These are phyloP conservation scores for Oceanodroma leucorhoa DNA, from an alignment of 2,797 vertebrate genomes.

Conservation along the genomic window DNA sequence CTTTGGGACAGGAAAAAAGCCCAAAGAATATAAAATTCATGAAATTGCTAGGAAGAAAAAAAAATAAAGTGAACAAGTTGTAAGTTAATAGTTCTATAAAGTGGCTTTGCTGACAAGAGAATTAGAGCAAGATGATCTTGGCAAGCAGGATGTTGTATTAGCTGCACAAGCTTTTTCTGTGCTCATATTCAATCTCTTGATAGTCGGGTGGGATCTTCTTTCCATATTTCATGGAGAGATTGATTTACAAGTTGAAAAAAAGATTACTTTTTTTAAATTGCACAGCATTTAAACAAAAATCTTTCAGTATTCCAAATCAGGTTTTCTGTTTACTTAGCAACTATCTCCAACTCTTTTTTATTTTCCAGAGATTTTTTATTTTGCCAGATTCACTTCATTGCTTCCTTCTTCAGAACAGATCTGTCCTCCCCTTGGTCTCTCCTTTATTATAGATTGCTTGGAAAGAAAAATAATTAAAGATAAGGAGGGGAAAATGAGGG, in stretches of 20 bases:
- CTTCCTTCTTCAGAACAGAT: not conserved
- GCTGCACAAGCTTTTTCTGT: constrained; percentile 58
- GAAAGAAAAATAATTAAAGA: not conserved
- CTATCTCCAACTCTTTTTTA: not conserved
- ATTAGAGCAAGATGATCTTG: constrained; percentile 66
- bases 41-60: not conserved
- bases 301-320: not conserved
- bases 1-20: not conserved
- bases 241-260: constrained; percentile 9
- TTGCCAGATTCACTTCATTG: not conserved
- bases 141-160: constrained; percentile 65
- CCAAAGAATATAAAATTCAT: constrained; percentile 4
- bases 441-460: not conserved
- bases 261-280: not conserved
- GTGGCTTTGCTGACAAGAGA: constrained; percentile 58
- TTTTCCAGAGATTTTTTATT: not conserved
- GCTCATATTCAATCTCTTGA: not conserved
- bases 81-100: constrained; percentile 31
- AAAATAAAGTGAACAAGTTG: constrained; percentile 32
- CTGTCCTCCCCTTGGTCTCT: not conserved
- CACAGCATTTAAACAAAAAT: not conserved
- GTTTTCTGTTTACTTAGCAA: not conserved
- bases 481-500: not conserved
- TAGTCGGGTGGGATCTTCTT: constrained; percentile 45
- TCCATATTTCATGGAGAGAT: constrained; percentile 13